Evolutionary conservation across 2,888 invertebrate genomes (phyloP), one percentile per base, ranked within the genome.

Genomic region (Agonopterix subpropinquella): DNA sequence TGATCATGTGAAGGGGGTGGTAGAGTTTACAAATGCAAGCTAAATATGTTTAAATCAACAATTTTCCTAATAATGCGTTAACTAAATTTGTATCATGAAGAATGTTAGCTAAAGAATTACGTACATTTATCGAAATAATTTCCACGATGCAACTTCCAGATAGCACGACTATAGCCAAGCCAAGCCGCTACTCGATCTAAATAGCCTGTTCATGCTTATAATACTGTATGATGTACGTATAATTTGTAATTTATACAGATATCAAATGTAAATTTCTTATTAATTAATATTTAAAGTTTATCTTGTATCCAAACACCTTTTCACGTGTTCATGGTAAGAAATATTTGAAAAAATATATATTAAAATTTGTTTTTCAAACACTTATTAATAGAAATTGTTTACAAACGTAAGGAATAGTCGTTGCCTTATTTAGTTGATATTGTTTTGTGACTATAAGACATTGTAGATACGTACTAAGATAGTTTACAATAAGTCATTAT

Each of bases 401-500:
- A 82, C 70, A 73, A 74, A 70, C 61, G 65, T 83, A 84, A 79
- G 79, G 70, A 79, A 84, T 87, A 87, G 87, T 84, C 80, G 87
- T 86, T 88, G 88, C 88, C 87, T 88, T 88, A 87, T 86, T 88
- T 86, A 86, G 85, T 87, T 87, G 67, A 80, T 77, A 84, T 88
- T 86, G 74, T 87, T 88, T 87, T 82, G 78, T 87, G 81, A 85
- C 79, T 83, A 73, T 83, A 84, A 86, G 80, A 83, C 76, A 77
- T 71, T 85, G 83, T 87, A 87, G 85, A 85, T 87, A 86, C 66
- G 65, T 73, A 70, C 59, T 80, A 79, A 78, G 72, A 73, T 85
- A 83, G 76, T 77, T 71, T 70, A 73, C 64, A 67, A 70, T 87
- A 87, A 87, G 86, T 81, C 83, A 83, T 80, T 78, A 77, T 80